Evolutionary conservation across 2,888 invertebrate species (phyloP).

Genomic region (Frankliniella fusca): DNA sequence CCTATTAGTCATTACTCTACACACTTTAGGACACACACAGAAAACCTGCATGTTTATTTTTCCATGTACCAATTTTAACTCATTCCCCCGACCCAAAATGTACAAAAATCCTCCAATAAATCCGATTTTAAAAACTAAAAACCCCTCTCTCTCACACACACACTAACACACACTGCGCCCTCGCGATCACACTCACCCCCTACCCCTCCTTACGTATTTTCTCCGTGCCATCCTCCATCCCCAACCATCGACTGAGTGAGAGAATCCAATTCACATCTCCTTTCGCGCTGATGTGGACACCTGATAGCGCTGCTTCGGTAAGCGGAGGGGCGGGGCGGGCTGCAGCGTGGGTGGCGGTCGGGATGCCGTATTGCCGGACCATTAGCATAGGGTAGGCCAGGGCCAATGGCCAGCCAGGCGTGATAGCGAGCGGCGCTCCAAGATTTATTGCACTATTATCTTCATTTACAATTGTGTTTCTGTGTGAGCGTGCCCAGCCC

Average conservation of each 20-base stretch:
- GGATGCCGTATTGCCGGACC: neutral
- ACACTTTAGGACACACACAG: neutral
- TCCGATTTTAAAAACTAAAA: neutral
- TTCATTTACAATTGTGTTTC: constrained; percentile 14
- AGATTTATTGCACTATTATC: constrained; percentile 25
- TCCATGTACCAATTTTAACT: too few relatives aligned
- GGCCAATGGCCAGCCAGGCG: neutral
- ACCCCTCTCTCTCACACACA: neutral
- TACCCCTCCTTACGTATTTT: neutral
- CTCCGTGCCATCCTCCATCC: neutral
- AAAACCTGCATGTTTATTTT: too few relatives aligned
- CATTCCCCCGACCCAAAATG: too few relatives aligned
- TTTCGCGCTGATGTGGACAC: neutral
- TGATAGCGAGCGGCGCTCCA: neutral
- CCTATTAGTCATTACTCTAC: too few relatives aligned
- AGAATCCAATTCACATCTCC: neutral
- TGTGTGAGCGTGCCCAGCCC: neutral
- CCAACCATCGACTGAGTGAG: neutral
- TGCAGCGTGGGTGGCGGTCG: neutral
- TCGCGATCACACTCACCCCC: neutral
- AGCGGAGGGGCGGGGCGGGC: neutral
- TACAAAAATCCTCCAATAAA: too few relatives aligned
- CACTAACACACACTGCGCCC: too few relatives aligned
- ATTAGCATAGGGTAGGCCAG: constrained; percentile 3
- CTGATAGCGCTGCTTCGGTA: neutral